Percentiles rank a stretch among this genome's conserved stretches.
phyloP scores from a whole-genome alignment of 2,888 invertebrate genomes.

The Megamerina dolium region DNA sequence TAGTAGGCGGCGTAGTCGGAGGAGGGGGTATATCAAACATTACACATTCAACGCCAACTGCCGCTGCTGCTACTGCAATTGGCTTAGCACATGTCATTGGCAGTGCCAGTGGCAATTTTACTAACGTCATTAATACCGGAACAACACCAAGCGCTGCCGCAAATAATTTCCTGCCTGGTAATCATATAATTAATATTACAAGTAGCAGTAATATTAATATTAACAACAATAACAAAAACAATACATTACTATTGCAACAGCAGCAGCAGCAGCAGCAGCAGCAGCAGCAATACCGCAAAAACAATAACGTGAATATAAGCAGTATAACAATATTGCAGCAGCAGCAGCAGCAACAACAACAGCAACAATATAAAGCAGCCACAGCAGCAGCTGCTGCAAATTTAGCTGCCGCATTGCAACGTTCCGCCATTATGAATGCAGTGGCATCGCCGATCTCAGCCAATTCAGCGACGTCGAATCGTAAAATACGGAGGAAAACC shows the following conservation, averaged over 20 bases:
- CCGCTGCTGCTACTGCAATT: constrained; percentile 24
- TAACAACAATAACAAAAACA: constrained; percentile 14
- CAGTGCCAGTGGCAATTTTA: constrained; percentile 11
- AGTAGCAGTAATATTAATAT: not conserved
- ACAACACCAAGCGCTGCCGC: too few species aligned
- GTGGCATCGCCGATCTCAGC: constrained; percentile 50
- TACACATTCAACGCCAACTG: constrained; percentile 15
- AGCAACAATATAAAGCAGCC: constrained; percentile 40
- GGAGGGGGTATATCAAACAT: too few species aligned
- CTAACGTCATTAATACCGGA: too few species aligned
- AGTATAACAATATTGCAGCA: constrained; percentile 22
- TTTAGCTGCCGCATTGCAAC: constrained; percentile 35
- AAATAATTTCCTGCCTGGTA: too few species aligned
- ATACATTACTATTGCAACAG: constrained; percentile 26
- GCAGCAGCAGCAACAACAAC: constrained; percentile 22
- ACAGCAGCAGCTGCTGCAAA: constrained; percentile 30
- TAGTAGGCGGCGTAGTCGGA: constrained; percentile 8
- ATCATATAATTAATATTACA: not conserved
- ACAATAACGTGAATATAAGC: constrained; percentile 17
- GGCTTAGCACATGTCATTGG: not conserved
- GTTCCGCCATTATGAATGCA: constrained; percentile 49
- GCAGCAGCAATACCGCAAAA: constrained; percentile 19
- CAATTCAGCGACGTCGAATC: constrained; percentile 55
- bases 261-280: constrained; percentile 27
- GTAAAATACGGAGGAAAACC: constrained; percentile 66